phyloP scores from a whole-genome alignment of 2,113 vertebrate species.

The Ochotona princeps region DNA sequence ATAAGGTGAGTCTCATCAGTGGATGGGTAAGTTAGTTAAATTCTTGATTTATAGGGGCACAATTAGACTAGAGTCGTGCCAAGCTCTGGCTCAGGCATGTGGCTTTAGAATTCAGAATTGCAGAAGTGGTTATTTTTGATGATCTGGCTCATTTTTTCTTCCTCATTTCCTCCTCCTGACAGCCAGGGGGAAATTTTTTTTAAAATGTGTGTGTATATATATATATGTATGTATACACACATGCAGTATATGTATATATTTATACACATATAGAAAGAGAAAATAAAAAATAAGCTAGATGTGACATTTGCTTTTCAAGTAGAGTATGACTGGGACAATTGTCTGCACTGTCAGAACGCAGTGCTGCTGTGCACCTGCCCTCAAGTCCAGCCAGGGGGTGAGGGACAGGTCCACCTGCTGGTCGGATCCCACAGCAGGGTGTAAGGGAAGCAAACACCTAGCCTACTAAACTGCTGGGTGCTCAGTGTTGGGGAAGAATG shows the following conservation, averaged over 20 bases:
- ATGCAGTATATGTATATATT: no score
- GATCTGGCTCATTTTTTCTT: conserved; percentile 46
- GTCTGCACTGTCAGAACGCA: conserved; percentile 8
- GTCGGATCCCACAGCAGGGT: neutral
- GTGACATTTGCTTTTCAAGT: conserved; percentile 38
- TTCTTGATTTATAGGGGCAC: neutral
- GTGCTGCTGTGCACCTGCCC: conserved; percentile 13
- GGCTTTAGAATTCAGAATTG: conserved; percentile 52
- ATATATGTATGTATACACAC: no score
- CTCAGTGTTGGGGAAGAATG: neutral
- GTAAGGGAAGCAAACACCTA: conserved; percentile 5
- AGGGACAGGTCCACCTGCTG: neutral
- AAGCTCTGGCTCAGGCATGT: neutral
- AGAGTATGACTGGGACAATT: conserved; percentile 46
- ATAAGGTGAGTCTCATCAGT: neutral
- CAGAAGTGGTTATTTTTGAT: conserved; percentile 39
- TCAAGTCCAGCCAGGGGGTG: neutral
- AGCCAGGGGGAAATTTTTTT: neutral
- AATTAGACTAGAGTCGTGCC: neutral
- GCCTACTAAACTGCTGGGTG: neutral
- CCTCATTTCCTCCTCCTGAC: neutral
- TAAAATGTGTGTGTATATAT: no score
- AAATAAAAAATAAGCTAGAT: conserved; percentile 41
- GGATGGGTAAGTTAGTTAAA: neutral
- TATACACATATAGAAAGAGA: neutral